Base-by-base conservation (phyloP, 30 jellyfish, hydroid and myxozoan genomes). In the Aurelia sp. region DNA sequence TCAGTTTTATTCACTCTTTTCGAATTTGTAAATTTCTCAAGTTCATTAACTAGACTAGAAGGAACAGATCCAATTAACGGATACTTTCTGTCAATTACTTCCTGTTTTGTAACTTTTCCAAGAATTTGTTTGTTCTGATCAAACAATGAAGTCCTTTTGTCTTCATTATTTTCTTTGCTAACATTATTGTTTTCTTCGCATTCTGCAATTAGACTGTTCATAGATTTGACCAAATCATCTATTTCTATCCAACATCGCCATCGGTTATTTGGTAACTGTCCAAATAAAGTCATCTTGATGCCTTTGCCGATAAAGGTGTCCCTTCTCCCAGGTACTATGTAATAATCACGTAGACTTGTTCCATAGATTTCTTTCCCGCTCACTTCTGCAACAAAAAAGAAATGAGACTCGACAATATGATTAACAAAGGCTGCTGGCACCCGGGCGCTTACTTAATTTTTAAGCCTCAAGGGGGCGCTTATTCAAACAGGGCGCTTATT, bases 201-300 rank as follows among this genome's bases (percentile, higher is more conserved):
- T 16, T 84, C 92, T 35, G 90, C 65, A 24, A 91, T 78, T 4
- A 91, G 82, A 30, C 68, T 61, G 79, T 91, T 91, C 92, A 91
- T 85, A 10, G 96, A 71, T 22, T 66, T 38, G 5, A 91, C 73
- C 73, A 91, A 75, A n/a, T 91, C 96, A 68, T 91, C 92, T 16
- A 81, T 87, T 69, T 92, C 98, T 8, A 92, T 72, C 90, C 91
- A 87, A 66, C 98, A 92, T 24, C 98, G 78, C 98, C 98, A 92
- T 58, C 98, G 68, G 11, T 83, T 78, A 63, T 92, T 65, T 10
- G 97, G 97, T 61, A 92, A 38, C 40, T 92, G 97, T 15, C 98
- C 98, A 71, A 87, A 88, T n/a, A 92, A 22, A 16, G 96, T 81
- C 82, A 92, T 96, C 60, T 87, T 88, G n/a, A 88, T 83, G 13